Percentiles rank a stretch among this genome's conserved stretches.
These are phyloP conservation scores for Oreochromis mossambicus DNA, from an alignment of 2,797 vertebrate genomes.

Conservation along the genomic window DNA sequence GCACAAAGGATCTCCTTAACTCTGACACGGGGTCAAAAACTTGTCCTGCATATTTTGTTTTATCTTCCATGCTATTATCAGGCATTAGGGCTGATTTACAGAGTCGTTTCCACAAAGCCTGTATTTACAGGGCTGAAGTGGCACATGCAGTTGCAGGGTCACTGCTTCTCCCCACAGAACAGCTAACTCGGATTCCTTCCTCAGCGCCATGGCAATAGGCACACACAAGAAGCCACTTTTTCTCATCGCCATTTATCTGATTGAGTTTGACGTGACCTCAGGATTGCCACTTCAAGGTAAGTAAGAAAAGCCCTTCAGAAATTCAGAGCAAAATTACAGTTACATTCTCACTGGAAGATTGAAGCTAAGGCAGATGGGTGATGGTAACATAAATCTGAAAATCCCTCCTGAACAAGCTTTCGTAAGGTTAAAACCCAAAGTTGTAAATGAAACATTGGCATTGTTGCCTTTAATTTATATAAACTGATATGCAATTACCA, in stretches of 20 bases:
- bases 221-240: slow-evolving; percentile 58
- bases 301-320: background rate
- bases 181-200: slow-evolving; percentile 61
- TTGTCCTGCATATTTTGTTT: slow-evolving; percentile 55
- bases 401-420: background rate
- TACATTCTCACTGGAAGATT: background rate
- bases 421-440: background rate
- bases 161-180: slow-evolving; percentile 54
- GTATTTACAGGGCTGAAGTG: slow-evolving; percentile 69
- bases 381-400: background rate
- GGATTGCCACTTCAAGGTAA: slow-evolving; percentile 17
- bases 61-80: slow-evolving; percentile 59
- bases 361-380: background rate
- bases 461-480: background rate
- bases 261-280: slow-evolving; percentile 32
- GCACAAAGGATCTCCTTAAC: slow-evolving; percentile 55
- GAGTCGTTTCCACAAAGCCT: slow-evolving; percentile 65
- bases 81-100: slow-evolving; percentile 63
- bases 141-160: slow-evolving; percentile 67
- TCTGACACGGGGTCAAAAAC: slow-evolving; percentile 40
- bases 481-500: background rate
- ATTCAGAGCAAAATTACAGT: background rate
- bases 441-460: background rate
- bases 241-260: slow-evolving; percentile 52
- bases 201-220: slow-evolving; percentile 40